A percentile compares a stretch with the other conserved stretches of the same genome.
Evolutionary conservation across 2,113 vertebrate species (phyloP).

Genomic region (Xyrauchen texanus): DNA sequence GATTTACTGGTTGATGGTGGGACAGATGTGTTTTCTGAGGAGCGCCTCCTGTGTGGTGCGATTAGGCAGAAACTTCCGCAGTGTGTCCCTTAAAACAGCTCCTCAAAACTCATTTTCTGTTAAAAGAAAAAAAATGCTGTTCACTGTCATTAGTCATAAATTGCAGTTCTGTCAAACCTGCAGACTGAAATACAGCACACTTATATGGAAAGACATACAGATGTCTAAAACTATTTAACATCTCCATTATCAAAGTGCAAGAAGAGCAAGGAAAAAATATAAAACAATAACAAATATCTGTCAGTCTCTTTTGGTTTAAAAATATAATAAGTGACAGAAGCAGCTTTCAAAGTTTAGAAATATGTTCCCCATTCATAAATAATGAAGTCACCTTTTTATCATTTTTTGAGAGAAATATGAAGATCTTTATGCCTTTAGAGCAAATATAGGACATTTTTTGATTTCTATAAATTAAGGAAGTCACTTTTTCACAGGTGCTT

Average conservation of each 20-base stretch:
- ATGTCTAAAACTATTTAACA: conserved; percentile 1
- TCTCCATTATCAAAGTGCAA: conserved; percentile 5
- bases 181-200: background rate
- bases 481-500: background rate
- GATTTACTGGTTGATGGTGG: conserved; percentile 53
- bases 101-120: conserved; percentile 83
- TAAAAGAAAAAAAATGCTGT: conserved; percentile 29
- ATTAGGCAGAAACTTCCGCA: conserved; percentile 60
- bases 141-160: background rate
- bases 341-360: conserved; percentile 13
- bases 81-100: conserved; percentile 74
- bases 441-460: conserved; percentile 6
- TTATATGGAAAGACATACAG: conserved; percentile 19
- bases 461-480: conserved; percentile 12
- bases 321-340: conserved; percentile 27
- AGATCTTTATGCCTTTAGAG: background rate
- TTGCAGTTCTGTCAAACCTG: conserved; percentile 18
- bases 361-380: background rate
- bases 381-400: conserved; percentile 9
- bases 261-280: background rate
- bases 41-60: conserved; percentile 62
- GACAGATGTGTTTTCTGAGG: conserved; percentile 36
- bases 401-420: background rate
- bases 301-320: conserved; percentile 4
- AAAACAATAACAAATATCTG: background rate